A percentile compares a stretch with the other conserved stretches of the same genome.
These are phyloP conservation scores for Stegodyphus dumicola DNA, from an alignment of 1,140 invertebrate genomes.

Conservation along the genomic window DNA sequence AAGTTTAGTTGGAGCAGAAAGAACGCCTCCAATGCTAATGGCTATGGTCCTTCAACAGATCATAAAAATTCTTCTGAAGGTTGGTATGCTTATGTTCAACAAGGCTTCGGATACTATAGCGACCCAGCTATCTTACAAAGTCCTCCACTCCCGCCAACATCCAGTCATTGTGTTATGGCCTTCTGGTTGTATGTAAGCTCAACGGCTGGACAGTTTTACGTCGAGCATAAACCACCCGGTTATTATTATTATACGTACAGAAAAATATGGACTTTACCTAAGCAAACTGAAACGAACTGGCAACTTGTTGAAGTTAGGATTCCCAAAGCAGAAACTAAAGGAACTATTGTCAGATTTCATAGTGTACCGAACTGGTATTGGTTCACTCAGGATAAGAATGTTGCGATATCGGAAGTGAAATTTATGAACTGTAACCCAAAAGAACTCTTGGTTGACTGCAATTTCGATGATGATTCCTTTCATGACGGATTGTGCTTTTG, in stretches of 20 bases:
- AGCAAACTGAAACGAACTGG: neutral
- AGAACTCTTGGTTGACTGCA: constrained; percentile 52
- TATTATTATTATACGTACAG: neutral
- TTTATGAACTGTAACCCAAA: constrained; percentile 63
- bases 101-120: neutral
- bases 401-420: constrained; percentile 55
- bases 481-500: constrained; percentile 51
- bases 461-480: constrained; percentile 60
- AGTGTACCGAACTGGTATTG: constrained; percentile 1
- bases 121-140: constrained; percentile 16
- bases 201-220: constrained; percentile 20
- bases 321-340: neutral
- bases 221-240: neutral
- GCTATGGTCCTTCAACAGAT: constrained; percentile 19
- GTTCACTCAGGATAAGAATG: neutral
- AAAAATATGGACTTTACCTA: neutral
- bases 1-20: constrained; percentile 22
- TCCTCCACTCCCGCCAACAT: constrained; percentile 35
- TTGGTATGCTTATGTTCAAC: constrained; percentile 23
- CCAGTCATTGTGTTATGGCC: constrained; percentile 54
- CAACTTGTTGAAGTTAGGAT: constrained; percentile 27
- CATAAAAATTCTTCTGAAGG: constrained; percentile 30
- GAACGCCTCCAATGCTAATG: neutral
- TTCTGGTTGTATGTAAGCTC: constrained; percentile 43
- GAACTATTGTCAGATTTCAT: constrained; percentile 10